Conservation (phyloP, 2,888 invertebrate species). For the Patella pellucida region DNA sequence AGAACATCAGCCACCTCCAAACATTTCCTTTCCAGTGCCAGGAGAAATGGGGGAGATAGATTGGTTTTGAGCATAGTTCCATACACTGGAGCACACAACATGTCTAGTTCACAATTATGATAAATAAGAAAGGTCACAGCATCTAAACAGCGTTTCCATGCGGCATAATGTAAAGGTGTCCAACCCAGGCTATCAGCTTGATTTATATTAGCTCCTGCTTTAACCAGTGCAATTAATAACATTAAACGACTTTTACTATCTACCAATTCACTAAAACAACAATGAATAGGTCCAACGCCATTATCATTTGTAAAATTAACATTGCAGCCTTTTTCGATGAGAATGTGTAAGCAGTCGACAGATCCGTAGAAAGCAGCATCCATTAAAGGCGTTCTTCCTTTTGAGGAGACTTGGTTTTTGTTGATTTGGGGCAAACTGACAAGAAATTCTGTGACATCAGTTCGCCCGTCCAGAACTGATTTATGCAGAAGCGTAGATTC, state of each 20-base stretch:
- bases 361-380: slow-evolving; percentile 6
- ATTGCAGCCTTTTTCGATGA: slow-evolving; percentile 6
- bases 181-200: slow-evolving; percentile 1
- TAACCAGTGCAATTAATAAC: not conserved
- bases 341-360: slow-evolving; percentile 4
- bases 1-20: not conserved
- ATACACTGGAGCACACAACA: slow-evolving; percentile 5
- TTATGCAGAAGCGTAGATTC: not conserved
- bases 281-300: slow-evolving; percentile 2
- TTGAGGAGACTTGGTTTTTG: not conserved
- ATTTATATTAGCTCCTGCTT: not conserved
- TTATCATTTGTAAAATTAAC: slow-evolving; percentile 9
- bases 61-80: not conserved
- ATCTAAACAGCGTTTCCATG: slow-evolving; percentile 3
- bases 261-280: slow-evolving; percentile 6
- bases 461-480: not conserved
- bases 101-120: not conserved
- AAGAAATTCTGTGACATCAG: slow-evolving; percentile 1
- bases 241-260: not conserved
- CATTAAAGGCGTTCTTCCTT: slow-evolving; percentile 6
- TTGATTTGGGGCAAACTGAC: slow-evolving; percentile 1
- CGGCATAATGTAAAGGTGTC: slow-evolving; percentile 6
- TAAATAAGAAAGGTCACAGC: slow-evolving; percentile 2
- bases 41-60: not conserved
- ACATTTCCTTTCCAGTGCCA: not conserved